Evolutionary conservation across 37 sponge, comb jelly and placozoan genomes (phyloP), one percentile per base, ranked within the genome.

Genomic region (Chondrilla cf. caribensis): DNA sequence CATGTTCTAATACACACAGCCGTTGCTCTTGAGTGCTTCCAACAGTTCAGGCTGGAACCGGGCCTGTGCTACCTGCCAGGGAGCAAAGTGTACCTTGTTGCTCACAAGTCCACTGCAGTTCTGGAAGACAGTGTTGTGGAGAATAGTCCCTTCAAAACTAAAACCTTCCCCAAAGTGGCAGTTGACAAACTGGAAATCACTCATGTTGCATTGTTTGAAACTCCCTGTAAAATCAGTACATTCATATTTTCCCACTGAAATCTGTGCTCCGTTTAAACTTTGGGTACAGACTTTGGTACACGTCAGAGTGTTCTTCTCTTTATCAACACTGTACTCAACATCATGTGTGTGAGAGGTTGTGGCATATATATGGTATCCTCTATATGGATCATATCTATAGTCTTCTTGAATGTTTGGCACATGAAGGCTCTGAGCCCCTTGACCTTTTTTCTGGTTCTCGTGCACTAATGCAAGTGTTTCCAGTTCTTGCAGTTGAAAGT

Each of bases 21-120:
- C 44, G 6, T 73, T 73, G 76, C 18, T 43, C 43, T 39, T 73
- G 44, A 73, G 44, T 43, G 76, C 76, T 38, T 73, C 15, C 21
- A 73, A 14, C 3, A 73, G 76, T 22, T 39, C 44, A 18, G 43
- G 76, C 40, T 73, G 38, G 36, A 73, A 73, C 38, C 40, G 15
- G 47, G 76, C 76, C 24, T 43, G 44, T 15, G 76, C 19, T 38
- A 73, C 76, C 36, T 73, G 76, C 41, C 41, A 73, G 0, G 76
- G 76, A 40, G 76, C 25, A 42, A 73, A 73, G 44, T 73, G 76
- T 11, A 73, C 76, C 44, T 73, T 73, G 44, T 73, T 37, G 11
- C 9, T 38, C 38, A 73, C 43, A 2, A 73, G 76, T 39, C 76
- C 76, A 39, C 44, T 38, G 38, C 29, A 31, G 36, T 39, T 3